Conservation (phyloP, 2,888 invertebrate genomes). For the Acrocyrtus sp. region DNA sequence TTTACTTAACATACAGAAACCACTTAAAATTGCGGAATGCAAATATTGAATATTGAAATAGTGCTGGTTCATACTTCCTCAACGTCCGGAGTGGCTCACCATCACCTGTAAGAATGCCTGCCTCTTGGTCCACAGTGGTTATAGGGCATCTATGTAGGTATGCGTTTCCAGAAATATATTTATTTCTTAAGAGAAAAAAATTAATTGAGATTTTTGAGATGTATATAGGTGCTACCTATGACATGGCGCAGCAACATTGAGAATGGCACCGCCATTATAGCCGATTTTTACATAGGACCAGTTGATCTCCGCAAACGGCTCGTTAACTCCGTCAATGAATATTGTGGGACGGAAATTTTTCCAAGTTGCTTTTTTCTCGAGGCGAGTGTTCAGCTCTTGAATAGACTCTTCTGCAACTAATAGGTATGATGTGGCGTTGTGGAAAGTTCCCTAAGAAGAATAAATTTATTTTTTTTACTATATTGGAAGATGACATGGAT, state of each 20-base stretch:
- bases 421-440: constrained; percentile 42
- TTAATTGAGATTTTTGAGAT: neutral
- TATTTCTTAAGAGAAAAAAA: neutral
- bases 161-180: neutral
- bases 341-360: constrained; percentile 48
- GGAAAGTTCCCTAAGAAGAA: constrained; percentile 32
- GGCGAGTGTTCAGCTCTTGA: constrained; percentile 29
- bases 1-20: too few species aligned
- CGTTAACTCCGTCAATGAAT: constrained; percentile 32
- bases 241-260: constrained; percentile 41
- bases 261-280: constrained; percentile 13
- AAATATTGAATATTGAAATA: neutral
- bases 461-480: neutral
- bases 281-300: constrained; percentile 41
- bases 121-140: constrained; percentile 34
- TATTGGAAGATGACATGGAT: neutral
- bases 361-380: constrained; percentile 23
- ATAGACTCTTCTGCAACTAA: constrained; percentile 43
- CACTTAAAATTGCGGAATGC: neutral
- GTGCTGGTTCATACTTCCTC: too few species aligned
- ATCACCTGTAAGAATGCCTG: constrained; percentile 26
- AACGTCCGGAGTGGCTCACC: constrained; percentile 45
- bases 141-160: constrained; percentile 29
- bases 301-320: constrained; percentile 48
- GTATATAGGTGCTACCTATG: constrained; percentile 32